Evolutionary conservation across 1,140 invertebrate genomes (phyloP).

Genomic region (Cepaea nemoralis): DNA sequence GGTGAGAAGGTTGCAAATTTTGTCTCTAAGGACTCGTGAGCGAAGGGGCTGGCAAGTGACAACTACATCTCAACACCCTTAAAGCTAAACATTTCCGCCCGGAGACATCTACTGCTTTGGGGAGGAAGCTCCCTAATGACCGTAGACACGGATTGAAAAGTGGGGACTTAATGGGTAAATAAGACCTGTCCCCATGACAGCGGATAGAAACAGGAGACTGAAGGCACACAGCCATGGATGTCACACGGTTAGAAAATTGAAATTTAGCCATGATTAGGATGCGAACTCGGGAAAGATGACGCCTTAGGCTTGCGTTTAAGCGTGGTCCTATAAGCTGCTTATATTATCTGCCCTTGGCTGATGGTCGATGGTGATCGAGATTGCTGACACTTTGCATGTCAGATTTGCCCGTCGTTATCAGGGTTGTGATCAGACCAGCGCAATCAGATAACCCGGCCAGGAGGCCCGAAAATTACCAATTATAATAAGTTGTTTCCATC

Average conservation of each 20-base stretch:
- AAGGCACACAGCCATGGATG: neutral
- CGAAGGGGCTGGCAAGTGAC: neutral
- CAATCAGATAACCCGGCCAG: neutral
- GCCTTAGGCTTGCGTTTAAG: constrained; percentile 23
- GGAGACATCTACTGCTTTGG: neutral
- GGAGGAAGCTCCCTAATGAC: neutral
- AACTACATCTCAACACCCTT: neutral
- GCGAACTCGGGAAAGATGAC: neutral
- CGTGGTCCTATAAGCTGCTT: neutral
- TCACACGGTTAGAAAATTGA: constrained; percentile 8
- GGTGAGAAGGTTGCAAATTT: neutral
- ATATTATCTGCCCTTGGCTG: constrained; percentile 11
- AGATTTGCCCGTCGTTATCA: neutral
- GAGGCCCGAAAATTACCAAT: neutral
- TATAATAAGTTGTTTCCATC: no score
- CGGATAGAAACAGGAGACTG: neutral
- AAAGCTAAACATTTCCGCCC: neutral
- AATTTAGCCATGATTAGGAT: constrained; percentile 34
- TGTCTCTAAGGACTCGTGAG: neutral
- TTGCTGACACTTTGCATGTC: neutral
- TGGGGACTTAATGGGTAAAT: neutral
- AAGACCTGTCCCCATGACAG: neutral
- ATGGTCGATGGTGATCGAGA: neutral
- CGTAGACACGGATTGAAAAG: neutral
- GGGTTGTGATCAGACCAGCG: neutral